Evolutionary conservation across 2,113 vertebrate genomes (phyloP).

Genomic region (Corvus moneduloides): DNA sequence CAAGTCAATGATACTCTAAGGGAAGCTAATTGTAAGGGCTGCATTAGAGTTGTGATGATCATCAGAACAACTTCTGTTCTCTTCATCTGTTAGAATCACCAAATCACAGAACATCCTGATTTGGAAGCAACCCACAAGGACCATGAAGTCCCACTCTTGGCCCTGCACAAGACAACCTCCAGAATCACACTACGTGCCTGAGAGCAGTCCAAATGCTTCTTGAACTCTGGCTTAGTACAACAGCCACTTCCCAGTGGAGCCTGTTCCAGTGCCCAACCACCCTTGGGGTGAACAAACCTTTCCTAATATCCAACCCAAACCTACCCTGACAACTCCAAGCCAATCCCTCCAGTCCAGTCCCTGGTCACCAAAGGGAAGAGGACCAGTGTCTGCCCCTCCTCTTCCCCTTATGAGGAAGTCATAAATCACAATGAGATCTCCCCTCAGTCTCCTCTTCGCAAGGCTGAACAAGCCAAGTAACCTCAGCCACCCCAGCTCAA

Average conservation of each 20-base stretch:
- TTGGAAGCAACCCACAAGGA: not conserved
- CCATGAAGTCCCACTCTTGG: not conserved
- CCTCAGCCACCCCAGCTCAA: no score
- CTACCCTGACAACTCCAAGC: not conserved
- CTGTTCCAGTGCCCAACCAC: not conserved
- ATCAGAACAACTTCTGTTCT: not conserved
- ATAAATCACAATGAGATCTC: not conserved
- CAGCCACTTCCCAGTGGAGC: not conserved
- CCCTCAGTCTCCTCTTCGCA: not conserved
- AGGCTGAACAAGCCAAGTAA: not conserved
- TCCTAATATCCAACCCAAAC: not conserved
- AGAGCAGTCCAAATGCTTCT: not conserved
- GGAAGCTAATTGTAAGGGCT: not conserved
- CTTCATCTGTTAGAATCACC: not conserved
- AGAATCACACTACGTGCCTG: not conserved
- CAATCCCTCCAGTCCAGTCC: fast-evolving
- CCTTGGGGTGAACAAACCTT: not conserved
- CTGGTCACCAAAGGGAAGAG: not conserved
- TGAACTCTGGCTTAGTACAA: not conserved
- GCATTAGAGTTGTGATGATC: not conserved
- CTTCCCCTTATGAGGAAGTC: not conserved
- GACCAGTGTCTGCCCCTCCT: not conserved
- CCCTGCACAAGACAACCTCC: not conserved
- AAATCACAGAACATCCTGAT: not conserved
- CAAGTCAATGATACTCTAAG: not conserved